Base-by-base conservation (phyloP, 2,113 vertebrate species). In the Sebastes fasciatus region DNA sequence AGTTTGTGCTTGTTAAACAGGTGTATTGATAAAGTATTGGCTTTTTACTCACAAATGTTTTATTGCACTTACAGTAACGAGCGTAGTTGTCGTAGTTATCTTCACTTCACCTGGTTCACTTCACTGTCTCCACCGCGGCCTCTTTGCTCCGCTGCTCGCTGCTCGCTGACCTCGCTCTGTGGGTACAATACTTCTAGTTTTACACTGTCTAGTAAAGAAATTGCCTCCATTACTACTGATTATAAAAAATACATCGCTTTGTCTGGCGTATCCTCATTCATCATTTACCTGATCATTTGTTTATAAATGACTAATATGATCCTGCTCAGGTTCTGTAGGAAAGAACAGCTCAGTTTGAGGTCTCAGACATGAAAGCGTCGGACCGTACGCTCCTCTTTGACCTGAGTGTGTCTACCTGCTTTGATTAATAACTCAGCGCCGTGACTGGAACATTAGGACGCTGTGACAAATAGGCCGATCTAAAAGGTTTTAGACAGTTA, bases 401-500 rank as follows among this genome's bases (percentile, higher is more conserved):
- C 64, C 79, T 67, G 26, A 70, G 82, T 82, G 26, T 72, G 82
- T 82, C 80, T 87, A 86, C 79, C 88, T 85, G 78, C 23, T 49
- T 45, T 84, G 84, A 92, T 87, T 71, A 79, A 94, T 83, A 63
- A 86, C 81, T 57, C 10, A 12, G 45, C 45, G 17, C 4, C 8
- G 75, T 74, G 73, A 72, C 83, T 49, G 49, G 51, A 78, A 75
- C 80, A 73, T 68, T 49, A 83, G 80, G 81, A 78, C 57, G 21
- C 69, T 23, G 69, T 85, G 91, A 92, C 74, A 72, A 92, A 94
- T 93, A 80, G 78, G 63, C 23, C 16, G 60, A 76, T 93, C 69
- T 94, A 93, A 94, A 94, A 94, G 91, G 87, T 93, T 94, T 95
- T 88, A 64, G 92, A 92, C 88, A 91, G 88, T 89, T 79, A 65